Base-by-base conservation (phyloP, 2,797 vertebrate genomes). In the Telmatherina bonti region DNA sequence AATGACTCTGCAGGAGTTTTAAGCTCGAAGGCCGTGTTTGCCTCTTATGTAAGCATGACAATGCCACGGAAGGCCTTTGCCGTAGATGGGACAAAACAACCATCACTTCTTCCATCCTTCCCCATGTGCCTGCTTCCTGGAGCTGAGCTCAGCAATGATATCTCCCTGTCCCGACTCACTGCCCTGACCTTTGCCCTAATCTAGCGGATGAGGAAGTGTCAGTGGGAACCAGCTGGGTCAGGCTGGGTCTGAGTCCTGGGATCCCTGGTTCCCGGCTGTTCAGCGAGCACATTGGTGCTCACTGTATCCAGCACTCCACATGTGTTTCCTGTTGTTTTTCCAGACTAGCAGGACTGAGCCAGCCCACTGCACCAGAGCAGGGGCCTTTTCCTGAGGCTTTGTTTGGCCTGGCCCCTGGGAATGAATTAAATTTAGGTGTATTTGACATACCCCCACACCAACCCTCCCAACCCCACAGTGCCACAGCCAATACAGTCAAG, bases 261-360 rank as follows among this genome's bases (percentile, higher is more conserved):
- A 78, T 82, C 74, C 62, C 76, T 81, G 81, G 78, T 72, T 77
- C 76, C 85, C 62, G 72, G 84, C 77, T 75, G 78, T 72, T 68
- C 72, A n/a, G 52, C 20, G 7, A 85, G 87, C 90, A 78, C 30
- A 1, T 82, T 57, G 78, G 87, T 79, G 87, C 92, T 69, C 70
- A 91, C 89, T 88, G 91, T 85, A 85, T 87, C 65, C 24, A 83
- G 76, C 64, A 78, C 85, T 89, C 83, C 93, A 95, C 96, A 96
- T 95, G 90, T 96, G 96, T 96, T 97, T 97, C 96, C 96, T 97
- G 96, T 96, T 97, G 95, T 96, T 96, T 91, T 89, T 80, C n/a
- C 78, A 85, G 83, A 71, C 63, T 41, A 54, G 77, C 90, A 92
- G 90, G 85, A 1, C 90, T 78, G 79, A 45, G 86, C 76, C 65